These are phyloP conservation scores for Parus major DNA, from an alignment of 2,113 vertebrate species.

Conservation along the genomic window DNA sequence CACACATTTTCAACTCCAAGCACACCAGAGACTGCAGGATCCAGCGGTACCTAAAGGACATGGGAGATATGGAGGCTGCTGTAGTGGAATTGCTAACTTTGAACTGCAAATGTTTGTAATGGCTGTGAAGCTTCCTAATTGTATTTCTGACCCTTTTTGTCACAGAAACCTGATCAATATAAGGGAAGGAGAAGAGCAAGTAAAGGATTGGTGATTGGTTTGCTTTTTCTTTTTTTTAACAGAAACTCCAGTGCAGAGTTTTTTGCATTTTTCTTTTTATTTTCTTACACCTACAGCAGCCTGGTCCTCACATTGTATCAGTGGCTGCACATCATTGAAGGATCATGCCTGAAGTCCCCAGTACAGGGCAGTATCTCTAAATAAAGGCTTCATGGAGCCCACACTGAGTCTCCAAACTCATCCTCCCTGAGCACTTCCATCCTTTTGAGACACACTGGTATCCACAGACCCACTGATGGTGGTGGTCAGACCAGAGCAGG, in stretches of 20 bases:
- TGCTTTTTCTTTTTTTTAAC: background rate
- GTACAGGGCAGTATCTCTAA: background rate
- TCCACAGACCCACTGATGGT: background rate
- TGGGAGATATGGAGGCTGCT: background rate
- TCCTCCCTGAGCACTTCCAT: background rate
- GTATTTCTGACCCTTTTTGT: slow-evolving; percentile 28
- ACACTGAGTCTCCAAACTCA: background rate
- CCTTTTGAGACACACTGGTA: fast-evolving
- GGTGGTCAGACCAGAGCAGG: background rate
- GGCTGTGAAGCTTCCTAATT: background rate
- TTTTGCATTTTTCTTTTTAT: background rate
- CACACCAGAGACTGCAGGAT: background rate
- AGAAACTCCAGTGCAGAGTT: background rate
- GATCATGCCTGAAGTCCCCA: background rate
- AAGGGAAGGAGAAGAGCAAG: background rate
- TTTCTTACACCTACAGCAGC: background rate
- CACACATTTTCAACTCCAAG: background rate
- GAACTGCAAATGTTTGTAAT: background rate
- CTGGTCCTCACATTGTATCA: background rate
- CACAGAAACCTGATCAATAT: background rate
- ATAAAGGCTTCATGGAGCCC: background rate
- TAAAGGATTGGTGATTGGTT: background rate
- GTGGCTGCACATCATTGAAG: background rate
- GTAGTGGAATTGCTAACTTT: background rate
- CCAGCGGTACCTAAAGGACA: background rate